These are phyloP conservation scores for Gephyroberyx darwinii DNA, from an alignment of 2,797 vertebrate species.

Conservation along the genomic window DNA sequence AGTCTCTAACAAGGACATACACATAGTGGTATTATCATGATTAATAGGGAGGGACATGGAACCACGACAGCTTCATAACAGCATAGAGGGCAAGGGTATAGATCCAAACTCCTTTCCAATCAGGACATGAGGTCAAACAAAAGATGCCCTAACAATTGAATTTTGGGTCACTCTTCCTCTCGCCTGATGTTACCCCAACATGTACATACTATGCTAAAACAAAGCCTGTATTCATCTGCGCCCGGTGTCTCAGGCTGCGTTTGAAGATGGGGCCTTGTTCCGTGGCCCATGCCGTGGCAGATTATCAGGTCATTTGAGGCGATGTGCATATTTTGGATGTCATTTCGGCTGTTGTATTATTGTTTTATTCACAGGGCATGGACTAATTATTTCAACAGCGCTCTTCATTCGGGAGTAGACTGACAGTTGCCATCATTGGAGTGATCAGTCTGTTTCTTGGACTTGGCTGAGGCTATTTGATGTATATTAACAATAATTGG, in stretches of 20 bases:
- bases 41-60: background rate
- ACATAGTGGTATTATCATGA: too few species aligned
- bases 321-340: constrained; percentile 80
- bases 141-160: constrained; percentile 13
- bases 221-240: constrained; percentile 58
- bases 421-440: constrained; percentile 87
- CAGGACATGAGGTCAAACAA: constrained; percentile 28
- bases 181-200: constrained; percentile 43
- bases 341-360: constrained; percentile 78
- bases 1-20: background rate
- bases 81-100: background rate
- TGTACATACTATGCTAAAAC: constrained; percentile 51
- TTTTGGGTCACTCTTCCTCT: constrained; percentile 29
- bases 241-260: constrained; percentile 23
- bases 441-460: constrained; percentile 83
- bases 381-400: constrained; percentile 85
- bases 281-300: constrained; percentile 39
- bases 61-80: constrained; percentile 1
- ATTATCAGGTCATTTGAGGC: constrained; percentile 79
- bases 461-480: constrained; percentile 72
- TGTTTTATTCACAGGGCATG: constrained; percentile 78
- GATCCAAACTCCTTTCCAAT: constrained; percentile 12
- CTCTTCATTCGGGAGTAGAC: constrained; percentile 76
- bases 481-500: constrained; percentile 88
- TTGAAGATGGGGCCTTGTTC: constrained; percentile 53